Evolutionary conservation across 2,113 vertebrate genomes (phyloP), one percentile per base, ranked within the genome.

Genomic region (Amblyornis subalaris): DNA sequence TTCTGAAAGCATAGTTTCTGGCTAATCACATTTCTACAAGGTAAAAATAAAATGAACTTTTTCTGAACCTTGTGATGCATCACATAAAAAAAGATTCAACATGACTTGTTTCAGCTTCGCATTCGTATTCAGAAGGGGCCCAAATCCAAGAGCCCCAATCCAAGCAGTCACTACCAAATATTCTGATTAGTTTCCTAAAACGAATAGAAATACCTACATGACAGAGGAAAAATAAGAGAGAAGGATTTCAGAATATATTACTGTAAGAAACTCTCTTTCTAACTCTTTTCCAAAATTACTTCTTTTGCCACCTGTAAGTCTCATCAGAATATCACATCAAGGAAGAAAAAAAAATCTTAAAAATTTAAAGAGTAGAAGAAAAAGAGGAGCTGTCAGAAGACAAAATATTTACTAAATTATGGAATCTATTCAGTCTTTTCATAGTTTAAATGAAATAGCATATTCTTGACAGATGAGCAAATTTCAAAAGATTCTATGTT

Each of bases 391-490:
- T 95, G 91, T 85, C 89, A 95, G 33, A 87, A 92, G 66, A 71
- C 74, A 94, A 95, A 95, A 87, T 96, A 94, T 95, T 95, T 94
- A 89, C 92, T 91, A 72, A 96, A 93, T 89, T 95, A 91, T 62
- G 21, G 60, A 91, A 85, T 94, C 73, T 67, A 75, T 86, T 94
- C 88, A 73, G 38, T 55, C 62, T 92, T 92, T 95, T 94, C 47
- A 50, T 54, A 73, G 45, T 73, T 89, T 95, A 96, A 96, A 82
- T 89, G 66, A 86, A 94, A 89, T 95, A 89, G 18, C 77, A 73
- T 79, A 47, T 73, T 83, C 51, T 82, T 94, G 94, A 93, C 94
- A 96, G 95, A 91, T 82, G 66, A 96, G 62, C 36, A 90, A 82
- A 91, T 94, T 92, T 96, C 91, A 93, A 94, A 94, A 84, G 81